Percentiles rank a stretch among this genome's conserved stretches.
phyloP scores from a whole-genome alignment of 2,113 vertebrate genomes.

The Sakesphorus luctuosus region DNA sequence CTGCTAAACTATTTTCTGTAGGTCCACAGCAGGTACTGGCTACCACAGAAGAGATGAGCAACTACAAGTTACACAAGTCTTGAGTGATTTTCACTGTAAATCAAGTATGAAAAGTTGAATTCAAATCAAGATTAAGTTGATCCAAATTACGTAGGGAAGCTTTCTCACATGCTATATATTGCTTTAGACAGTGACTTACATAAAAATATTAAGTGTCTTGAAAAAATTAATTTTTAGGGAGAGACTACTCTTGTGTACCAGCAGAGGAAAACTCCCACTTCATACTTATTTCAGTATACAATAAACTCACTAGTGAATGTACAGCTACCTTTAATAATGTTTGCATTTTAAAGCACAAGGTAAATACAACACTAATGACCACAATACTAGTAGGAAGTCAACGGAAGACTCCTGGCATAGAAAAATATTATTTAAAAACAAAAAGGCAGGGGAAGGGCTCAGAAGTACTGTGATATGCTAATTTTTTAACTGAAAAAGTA shows the following conservation, averaged over 20 bases:
- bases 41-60: neutral
- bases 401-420: neutral
- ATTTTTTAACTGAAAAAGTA: neutral
- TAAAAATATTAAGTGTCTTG: neutral
- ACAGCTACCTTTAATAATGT: neutral
- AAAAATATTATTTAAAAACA: neutral
- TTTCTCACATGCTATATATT: neutral
- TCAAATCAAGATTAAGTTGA: neutral
- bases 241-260: neutral
- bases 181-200: neutral
- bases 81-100: neutral
- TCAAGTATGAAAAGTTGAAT: neutral
- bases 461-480: neutral
- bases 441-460: neutral
- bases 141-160: neutral
- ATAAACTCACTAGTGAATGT: neutral
- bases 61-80: neutral
- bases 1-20: neutral
- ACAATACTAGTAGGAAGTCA: neutral
- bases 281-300: neutral
- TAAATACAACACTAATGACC: neutral
- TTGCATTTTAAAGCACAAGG: neutral
- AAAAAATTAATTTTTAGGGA: neutral
- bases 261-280: neutral
- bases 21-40: neutral